phyloP scores from a whole-genome alignment of 2,888 invertebrate species.

The Phragmatobia fuliginosa region DNA sequence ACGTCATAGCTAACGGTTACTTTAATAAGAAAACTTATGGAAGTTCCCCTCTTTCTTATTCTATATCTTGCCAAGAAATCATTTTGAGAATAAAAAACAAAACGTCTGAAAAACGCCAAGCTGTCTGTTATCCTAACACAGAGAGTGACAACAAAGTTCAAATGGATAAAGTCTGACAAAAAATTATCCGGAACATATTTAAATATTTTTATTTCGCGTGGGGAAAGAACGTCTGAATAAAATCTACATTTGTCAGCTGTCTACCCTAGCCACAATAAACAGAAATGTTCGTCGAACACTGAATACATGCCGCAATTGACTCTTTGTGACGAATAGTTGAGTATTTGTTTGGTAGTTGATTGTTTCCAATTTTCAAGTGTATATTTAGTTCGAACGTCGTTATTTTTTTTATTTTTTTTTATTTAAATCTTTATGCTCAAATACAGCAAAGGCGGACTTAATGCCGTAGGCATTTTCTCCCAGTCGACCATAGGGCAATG shows the following conservation, averaged over 20 bases:
- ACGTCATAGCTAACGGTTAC: neutral
- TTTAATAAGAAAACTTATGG: neutral
- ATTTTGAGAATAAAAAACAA: constrained; percentile 1
- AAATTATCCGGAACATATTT: constrained; percentile 16
- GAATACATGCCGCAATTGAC: constrained; percentile 41
- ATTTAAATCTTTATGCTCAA: too few relatives aligned
- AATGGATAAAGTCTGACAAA: constrained; percentile 2
- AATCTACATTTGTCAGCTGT: constrained; percentile 59
- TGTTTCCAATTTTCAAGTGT: neutral
- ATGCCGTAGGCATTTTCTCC: too few relatives aligned
- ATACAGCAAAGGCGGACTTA: too few relatives aligned
- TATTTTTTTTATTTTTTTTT: too few relatives aligned
- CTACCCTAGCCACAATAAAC: constrained; percentile 38
- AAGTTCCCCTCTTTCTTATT: neutral
- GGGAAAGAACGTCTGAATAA: constrained; percentile 42
- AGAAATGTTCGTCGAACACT: constrained; percentile 45
- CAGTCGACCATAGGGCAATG: too few relatives aligned
- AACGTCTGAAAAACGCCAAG: neutral
- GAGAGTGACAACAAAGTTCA: constrained; percentile 1
- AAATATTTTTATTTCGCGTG: constrained; percentile 22
- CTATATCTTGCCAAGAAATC: neutral
- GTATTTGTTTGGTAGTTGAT: neutral
- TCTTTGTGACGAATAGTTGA: constrained; percentile 5
- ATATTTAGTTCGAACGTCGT: neutral
- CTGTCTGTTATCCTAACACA: constrained; percentile 7